These are phyloP conservation scores for Heterodera carotae DNA, from an alignment of 1,140 invertebrate genomes.

Conservation along the genomic window DNA sequence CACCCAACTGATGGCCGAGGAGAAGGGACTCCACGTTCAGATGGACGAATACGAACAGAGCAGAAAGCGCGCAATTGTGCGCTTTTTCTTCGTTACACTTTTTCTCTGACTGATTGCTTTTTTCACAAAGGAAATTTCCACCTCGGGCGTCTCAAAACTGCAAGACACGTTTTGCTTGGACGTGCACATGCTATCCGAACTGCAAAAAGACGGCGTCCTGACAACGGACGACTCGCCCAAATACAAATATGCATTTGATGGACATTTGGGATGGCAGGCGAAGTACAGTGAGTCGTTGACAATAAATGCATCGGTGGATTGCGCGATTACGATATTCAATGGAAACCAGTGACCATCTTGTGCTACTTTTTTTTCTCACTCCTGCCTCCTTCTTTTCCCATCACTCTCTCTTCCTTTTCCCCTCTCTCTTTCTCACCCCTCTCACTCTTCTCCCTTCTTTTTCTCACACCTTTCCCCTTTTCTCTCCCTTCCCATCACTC, in stretches of 20 bases:
- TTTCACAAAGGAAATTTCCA: constrained; percentile 49
- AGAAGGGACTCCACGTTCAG: constrained; percentile 85
- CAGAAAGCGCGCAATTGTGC: constrained; percentile 69
- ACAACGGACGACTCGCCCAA: constrained; percentile 87
- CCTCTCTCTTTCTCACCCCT: too few species aligned
- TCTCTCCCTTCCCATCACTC: too few species aligned
- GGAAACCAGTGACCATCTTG: too few species aligned
- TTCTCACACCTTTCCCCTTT: too few species aligned
- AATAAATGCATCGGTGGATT: not conserved
- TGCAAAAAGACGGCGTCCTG: constrained; percentile 75
- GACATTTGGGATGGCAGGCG: constrained; percentile 70
- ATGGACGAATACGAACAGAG: constrained; percentile 85
- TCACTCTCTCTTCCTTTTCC: too few species aligned
- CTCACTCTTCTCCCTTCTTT: too few species aligned
- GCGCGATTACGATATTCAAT: not conserved
- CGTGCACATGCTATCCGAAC: constrained; percentile 88
- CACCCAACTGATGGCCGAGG: constrained; percentile 94
- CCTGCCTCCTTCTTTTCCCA: too few species aligned
- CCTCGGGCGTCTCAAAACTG: constrained; percentile 53
- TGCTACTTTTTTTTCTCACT: too few species aligned
- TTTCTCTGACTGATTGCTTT: not conserved
- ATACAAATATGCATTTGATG: constrained; percentile 80
- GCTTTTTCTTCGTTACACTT: not conserved
- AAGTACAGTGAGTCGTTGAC: constrained; percentile 72
- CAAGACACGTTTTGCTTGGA: constrained; percentile 73